Evolutionary conservation across 2,797 vertebrate species (phyloP), one percentile per base, ranked within the genome.

Genomic region (Chaenodraco wilsoni): DNA sequence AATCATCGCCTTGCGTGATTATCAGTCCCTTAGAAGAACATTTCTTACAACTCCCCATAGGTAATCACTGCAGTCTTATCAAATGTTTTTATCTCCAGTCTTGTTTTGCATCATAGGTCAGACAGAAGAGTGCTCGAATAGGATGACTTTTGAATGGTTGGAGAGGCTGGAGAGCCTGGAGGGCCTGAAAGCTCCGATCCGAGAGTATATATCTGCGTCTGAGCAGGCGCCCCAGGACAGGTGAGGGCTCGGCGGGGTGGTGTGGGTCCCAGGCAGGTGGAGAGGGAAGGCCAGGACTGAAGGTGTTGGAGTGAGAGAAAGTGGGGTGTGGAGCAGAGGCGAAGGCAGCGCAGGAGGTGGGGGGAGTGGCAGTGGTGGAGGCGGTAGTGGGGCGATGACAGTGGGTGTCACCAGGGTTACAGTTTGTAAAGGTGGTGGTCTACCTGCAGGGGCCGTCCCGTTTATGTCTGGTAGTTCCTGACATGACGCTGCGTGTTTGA

Each of bases 51-150:
- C 27, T 27, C 27, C 27, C 27, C 3, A 43, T 33, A 19, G 33
- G 45, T 41, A 40, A 31, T 46, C 19, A 19, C n/a, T 27, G 9
- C 14, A 49, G 33, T 79, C 50, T 37, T 43, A 21, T 50, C 15
- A 37, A 14, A 64, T 40, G 1, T 4, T 19, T 44, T 37, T 6
- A 1, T 48, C 48, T 49, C 15, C 2, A 13, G 16, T 40, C 45
- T 31, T 12, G 31, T 15, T 45, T n/a, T 48, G 12, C 2, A 31
- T 50, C 40, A 49, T 43, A 49, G 17, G 15, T 92, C 85, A 93
- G 46, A 92, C 82, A 16, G 93, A 90, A 0, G 95, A 95, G 74
- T 95, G 95, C 76, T 95, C 94, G 84, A 95, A 95, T 69, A 95
- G 89, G 59, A 95, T 93, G 63, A 95, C 94, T 46, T 91, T 93